These are phyloP conservation scores for Acanthosoma haemorrhoidale DNA, from an alignment of 2,888 invertebrate species.

Conservation along the genomic window DNA sequence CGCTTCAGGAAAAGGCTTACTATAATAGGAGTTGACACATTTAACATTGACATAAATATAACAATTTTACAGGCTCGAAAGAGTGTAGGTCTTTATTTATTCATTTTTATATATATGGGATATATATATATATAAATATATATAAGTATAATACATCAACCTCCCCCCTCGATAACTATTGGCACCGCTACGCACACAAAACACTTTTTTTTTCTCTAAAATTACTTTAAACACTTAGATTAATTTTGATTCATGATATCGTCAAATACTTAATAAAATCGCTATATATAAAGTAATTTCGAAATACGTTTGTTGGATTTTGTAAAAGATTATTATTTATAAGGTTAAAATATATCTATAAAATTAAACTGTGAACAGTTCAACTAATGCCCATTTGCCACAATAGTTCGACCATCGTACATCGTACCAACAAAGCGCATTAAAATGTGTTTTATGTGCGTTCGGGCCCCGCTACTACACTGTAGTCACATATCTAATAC, in stretches of 20 bases:
- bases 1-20: neutral
- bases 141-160: constrained; percentile 26
- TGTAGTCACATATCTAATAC: constrained; percentile 33
- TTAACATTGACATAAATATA: constrained; percentile 25
- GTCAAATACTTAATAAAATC: neutral
- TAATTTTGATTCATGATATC: constrained; percentile 25
- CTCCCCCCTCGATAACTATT: constrained; percentile 25
- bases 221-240: constrained; percentile 19
- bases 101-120: constrained; percentile 13
- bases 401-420: neutral
- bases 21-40: constrained; percentile 27
- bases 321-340: constrained; percentile 8
- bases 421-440: constrained; percentile 33
- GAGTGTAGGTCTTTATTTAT: constrained; percentile 30
- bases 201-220: neutral
- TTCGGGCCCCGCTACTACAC: constrained; percentile 25
- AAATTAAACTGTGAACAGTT: constrained; percentile 25
- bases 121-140: constrained; percentile 10
- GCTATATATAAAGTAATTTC: neutral
- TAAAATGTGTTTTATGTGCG: constrained; percentile 31
- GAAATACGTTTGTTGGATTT: constrained; percentile 27
- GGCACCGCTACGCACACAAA: constrained; percentile 29
- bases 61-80: constrained; percentile 21
- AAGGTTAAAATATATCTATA: constrained; percentile 5
- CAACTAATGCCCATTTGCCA: constrained; percentile 23